Conservation (phyloP, 2,113 vertebrate genomes). For the Spermophilus dauricus region DNA sequence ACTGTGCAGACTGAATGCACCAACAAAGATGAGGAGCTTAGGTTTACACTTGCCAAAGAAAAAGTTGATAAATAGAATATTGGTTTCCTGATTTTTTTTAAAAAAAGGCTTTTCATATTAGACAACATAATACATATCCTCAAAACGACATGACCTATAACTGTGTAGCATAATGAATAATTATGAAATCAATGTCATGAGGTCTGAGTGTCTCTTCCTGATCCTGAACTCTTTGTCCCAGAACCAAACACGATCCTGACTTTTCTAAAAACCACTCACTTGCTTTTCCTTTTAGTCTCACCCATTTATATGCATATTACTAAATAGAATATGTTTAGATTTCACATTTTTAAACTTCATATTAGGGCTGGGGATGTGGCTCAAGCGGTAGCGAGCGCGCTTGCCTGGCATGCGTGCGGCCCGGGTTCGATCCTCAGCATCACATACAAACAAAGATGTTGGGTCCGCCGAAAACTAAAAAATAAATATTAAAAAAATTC, state of each 20-base stretch:
- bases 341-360: background rate
- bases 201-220: background rate
- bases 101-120: background rate
- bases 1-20: background rate
- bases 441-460: too few species aligned
- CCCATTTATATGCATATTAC: background rate
- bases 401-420: too few species aligned
- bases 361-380: too few species aligned
- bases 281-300: background rate
- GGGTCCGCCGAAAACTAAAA: too few species aligned
- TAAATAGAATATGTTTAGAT: background rate
- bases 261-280: background rate
- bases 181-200: background rate
- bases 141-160: background rate
- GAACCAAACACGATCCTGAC: background rate
- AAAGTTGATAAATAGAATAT: background rate
- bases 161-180: background rate
- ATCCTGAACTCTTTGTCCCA: background rate
- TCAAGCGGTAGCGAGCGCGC: too few species aligned
- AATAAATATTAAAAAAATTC: too few species aligned
- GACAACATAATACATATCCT: background rate
- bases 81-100: background rate
- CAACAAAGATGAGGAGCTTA: too few species aligned
- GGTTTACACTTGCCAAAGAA: background rate
- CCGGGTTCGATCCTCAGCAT: too few species aligned